Evolutionary conservation across 1,140 invertebrate genomes (phyloP), one percentile per base, ranked within the genome.

Genomic region (Macrobrachium nipponense): DNA sequence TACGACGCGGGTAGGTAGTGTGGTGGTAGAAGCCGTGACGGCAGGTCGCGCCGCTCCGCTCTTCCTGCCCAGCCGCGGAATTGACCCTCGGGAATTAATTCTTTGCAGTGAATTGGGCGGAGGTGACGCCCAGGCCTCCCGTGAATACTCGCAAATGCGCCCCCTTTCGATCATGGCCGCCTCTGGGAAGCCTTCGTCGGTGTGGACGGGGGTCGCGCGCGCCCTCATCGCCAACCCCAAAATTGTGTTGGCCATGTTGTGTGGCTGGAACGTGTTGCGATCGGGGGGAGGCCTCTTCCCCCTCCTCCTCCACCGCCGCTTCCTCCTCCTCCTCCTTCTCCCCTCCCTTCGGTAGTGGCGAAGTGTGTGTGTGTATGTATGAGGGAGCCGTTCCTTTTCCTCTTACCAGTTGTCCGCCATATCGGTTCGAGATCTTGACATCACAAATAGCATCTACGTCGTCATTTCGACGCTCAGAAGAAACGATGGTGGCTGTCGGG

Each of bases 161-260:
- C 43, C 73, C 5, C 18, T 18, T 18, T 44, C 73, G 10, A 58
- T 58, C 51, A 20, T 76, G 59, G 18, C 10, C 36, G 20, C 44
- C 36, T 58, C 51, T 20, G 12, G 44, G 15, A 58, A 58, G 44
- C 15, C 18, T 58, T 58, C 43, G n/a, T 44, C 14, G 43, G n/a
- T 44, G 73, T 76, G 73, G 73, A 58, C 36, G 80, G 80, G 79
- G 80, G 77, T 76, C 73, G 62, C 80, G 80, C 66, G 80, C 80
- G 73, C 73, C 73, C 73, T 76, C n/a, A n/a, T n/a, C 73, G 36
- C 23, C 79, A 7, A 64, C 72, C 80, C 80, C 80, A 81, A 81
- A 81, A 81, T 81, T 51, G 51, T 51, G 61, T 64, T 81, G 80
- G 80, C 80, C 80, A 81, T 81, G 80, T 81, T 81, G 80, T 81